Conservation (phyloP, 2,113 vertebrate species). For the Plectropomus leopardus region DNA sequence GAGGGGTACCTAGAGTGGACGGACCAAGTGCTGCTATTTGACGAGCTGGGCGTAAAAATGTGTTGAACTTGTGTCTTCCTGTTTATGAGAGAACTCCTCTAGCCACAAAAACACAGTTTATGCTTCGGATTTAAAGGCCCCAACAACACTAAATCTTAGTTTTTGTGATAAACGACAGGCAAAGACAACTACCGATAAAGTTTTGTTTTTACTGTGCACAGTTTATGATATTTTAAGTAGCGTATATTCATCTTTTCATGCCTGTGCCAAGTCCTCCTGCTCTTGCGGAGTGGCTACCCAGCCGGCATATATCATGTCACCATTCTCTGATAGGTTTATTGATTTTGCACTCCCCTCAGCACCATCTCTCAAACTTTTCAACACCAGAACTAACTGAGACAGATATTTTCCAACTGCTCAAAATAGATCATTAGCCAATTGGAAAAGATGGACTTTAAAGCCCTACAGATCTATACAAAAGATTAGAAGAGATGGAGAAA, state of each 20-base stretch:
- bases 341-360: conserved; percentile 74
- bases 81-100: conserved; percentile 14
- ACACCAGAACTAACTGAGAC: conserved; percentile 78
- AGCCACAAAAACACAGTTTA: conserved; percentile 20
- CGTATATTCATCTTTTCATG: conserved; percentile 70
- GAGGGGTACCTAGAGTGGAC: too few relatives aligned
- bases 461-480: conserved; percentile 64
- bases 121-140: conserved; percentile 39
- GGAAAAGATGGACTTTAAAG: conserved; percentile 76
- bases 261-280: conserved; percentile 50
- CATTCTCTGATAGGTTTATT: conserved; percentile 79
- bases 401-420: conserved; percentile 78
- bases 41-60: too few relatives aligned
- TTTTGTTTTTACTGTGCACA: conserved; percentile 76
- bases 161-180: conserved; percentile 61
- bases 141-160: conserved; percentile 54
- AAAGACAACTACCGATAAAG: conserved; percentile 71
- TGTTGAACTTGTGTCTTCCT: conserved; percentile 4
- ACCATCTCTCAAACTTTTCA: conserved; percentile 80
- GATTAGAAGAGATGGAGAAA: conserved; percentile 63
- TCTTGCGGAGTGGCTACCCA: conserved; percentile 38
- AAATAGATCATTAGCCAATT: conserved; percentile 83
- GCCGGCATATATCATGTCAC: conserved; percentile 79
- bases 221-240: conserved; percentile 79
- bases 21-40: too few relatives aligned